A percentile compares a stretch with the other conserved stretches of the same genome.
phyloP scores from a whole-genome alignment of 2,113 vertebrate genomes.

The Sigmodon hispidus region DNA sequence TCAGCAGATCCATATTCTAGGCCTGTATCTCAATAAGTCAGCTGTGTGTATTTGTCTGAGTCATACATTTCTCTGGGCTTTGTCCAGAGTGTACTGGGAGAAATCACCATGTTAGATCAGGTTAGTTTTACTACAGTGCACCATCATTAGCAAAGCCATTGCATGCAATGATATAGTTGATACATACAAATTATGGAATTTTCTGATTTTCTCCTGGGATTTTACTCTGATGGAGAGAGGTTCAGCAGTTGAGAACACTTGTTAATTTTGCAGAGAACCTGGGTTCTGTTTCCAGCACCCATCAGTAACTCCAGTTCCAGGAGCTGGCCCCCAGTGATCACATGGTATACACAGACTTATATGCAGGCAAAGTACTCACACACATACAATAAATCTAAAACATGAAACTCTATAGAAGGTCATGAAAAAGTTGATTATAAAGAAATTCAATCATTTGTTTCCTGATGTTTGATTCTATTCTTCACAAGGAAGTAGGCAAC shows the following conservation, averaged over 20 bases:
- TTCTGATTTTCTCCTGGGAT: constrained; percentile 49
- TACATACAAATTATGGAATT: constrained; percentile 12
- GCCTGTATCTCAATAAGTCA: background rate
- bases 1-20: background rate
- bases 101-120: background rate
- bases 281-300: background rate
- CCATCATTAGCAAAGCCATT: constrained; percentile 33
- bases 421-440: constrained; percentile 41
- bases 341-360: background rate
- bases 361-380: background rate
- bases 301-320: background rate
- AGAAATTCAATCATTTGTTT: constrained; percentile 26
- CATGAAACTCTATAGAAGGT: background rate
- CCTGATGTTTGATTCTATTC: constrained; percentile 34
- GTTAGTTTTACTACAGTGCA: constrained; percentile 15
- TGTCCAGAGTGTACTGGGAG: background rate
- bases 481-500: background rate
- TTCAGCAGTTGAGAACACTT: constrained; percentile 6
- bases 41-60: background rate
- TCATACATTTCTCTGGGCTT: constrained; percentile 33
- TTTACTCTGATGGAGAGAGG: constrained; percentile 44
- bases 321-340: too few species aligned
- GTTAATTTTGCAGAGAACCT: background rate
- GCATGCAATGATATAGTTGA: background rate
- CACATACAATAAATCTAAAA: background rate